These are phyloP conservation scores for Chelonus formosanus DNA, from an alignment of 2,888 invertebrate species.

Conservation along the genomic window DNA sequence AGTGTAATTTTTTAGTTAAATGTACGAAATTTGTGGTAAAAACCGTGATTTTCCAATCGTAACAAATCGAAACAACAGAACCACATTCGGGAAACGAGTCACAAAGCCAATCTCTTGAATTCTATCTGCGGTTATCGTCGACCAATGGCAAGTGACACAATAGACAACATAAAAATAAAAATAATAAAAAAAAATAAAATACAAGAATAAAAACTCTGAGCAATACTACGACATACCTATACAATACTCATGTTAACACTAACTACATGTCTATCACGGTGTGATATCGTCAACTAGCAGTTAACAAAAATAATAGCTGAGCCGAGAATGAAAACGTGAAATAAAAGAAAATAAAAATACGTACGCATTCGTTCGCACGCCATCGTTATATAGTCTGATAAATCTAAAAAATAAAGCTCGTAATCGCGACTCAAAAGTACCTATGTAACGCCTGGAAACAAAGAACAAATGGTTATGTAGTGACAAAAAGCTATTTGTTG, in stretches of 20 bases:
- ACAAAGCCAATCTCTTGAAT: conserved; percentile 17
- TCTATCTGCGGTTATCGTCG: conserved; percentile 30
- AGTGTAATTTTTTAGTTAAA: too few relatives aligned
- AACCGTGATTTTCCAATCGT: too few relatives aligned
- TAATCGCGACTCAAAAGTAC: conserved; percentile 36
- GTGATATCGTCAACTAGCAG: conserved; percentile 42
- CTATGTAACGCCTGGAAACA: conserved; percentile 26
- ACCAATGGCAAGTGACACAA: conserved; percentile 31
- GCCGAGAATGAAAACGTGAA: conserved; percentile 29
- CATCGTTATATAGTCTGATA: conserved; percentile 44
- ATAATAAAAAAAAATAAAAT: too few relatives aligned
- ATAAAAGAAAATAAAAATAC: conserved; percentile 28
- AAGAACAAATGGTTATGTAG: conserved; percentile 24
- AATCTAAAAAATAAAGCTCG: conserved; percentile 45
- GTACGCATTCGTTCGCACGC: conserved; percentile 19
- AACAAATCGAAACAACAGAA: too few relatives aligned
- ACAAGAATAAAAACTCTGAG: conserved; percentile 2
- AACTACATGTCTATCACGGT: conserved; percentile 42
- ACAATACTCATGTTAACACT: conserved; percentile 39
- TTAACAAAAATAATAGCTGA: conserved; percentile 37
- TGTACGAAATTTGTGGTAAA: too few relatives aligned
- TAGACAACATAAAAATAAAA: conserved; percentile 6
- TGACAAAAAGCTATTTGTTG: conserved; percentile 36
- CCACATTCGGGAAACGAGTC: conserved; percentile 18
- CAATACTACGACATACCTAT: conserved; percentile 9